Evolutionary conservation across 1,140 invertebrate genomes (phyloP), one percentile per base, ranked within the genome.

Genomic region (Oryctes rhinoceros): DNA sequence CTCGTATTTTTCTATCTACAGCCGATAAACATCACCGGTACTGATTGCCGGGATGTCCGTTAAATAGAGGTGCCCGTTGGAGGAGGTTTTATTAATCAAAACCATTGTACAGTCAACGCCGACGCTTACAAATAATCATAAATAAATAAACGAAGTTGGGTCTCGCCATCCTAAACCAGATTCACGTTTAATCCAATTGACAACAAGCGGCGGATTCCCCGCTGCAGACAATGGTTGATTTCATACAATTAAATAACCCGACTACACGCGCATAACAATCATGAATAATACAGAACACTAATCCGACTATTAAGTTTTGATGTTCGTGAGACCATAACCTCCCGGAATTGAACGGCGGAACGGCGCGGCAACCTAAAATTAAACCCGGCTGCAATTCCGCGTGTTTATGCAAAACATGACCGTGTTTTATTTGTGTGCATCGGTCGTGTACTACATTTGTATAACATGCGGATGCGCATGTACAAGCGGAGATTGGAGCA

Each of bases 231-330:
- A 71, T 15, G 20, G 20, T 37, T 71, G 65, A 71, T 71, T 71
- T 71, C 30, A 71, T 71, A 71, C 65, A 24, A 71, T 71, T 71
- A 71, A 71, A 35, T 35, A 71, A 35, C 20, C 24, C 65, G 11
- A 9, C 18, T 13, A 71, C 65, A 71, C 30, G 65, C 65, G 65
- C 35, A 71, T 71, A 30, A 71, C 65, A 71, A 71, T 30, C 13
- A 71, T 71, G 65, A 71, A 71, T 71, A 71, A 71, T 71, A 71
- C 65, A 71, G 24, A 71, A 71, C 65, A 71, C 65, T 71, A 71
- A 71, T 71, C 65, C 65, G 65, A 71, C 65, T 71, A 71, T 71
- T 71, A 71, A 71, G 65, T 71, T 71, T 71, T 71, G 65, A 71
- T 71, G 65, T 71, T 71, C 65, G 65, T 24, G 24, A 37, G 65